Evolutionary conservation across 2,113 vertebrate genomes (phyloP), one percentile per base, ranked within the genome.

Genomic region (Fulica atra): DNA sequence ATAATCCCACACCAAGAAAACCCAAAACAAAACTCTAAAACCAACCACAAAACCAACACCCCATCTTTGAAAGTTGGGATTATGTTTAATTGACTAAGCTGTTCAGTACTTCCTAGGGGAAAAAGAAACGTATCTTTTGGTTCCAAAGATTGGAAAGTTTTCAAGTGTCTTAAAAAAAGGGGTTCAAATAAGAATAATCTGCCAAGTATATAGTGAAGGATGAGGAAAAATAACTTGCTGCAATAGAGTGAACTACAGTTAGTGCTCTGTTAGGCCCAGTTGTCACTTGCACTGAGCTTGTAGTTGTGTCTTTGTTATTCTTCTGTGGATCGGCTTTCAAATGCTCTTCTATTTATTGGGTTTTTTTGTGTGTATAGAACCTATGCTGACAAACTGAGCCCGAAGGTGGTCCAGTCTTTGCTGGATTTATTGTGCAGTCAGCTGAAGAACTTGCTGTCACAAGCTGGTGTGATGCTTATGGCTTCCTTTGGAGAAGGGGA

Each of bases 351-450:
- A 24, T 81, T 61, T 63, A 31, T 44, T 16, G 48, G 48, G 20
- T 7, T 18, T 72, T 88, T 69, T 42, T 42, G 11, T 83, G 23
- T 33, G 9, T 61, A 2, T 70, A 99, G 99, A 89, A 99, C 99
- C 6, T 99, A 99, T 46, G 99, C 99, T 54, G 99, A 99, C 96
- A 99, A 99, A 89, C 92, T 99, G 94, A 99, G 99, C 89, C 99
- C 99, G 7, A 99, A 99, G 91, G 99, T 99, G 81, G 99, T 99
- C n/a, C 99, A 99, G 19, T 98, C 99, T 17, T 97, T 99, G 95
- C 97, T 99, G 97, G 99, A 99, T 97, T 98, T 99, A 35, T 98
- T 99, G 7, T 99, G 99, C 93, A 99, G 99, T 94, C 99, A 99
- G 91, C 97, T 99, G 98, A 99, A 99, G 97, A 99, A 99, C 95